Evolutionary conservation across 2,888 invertebrate genomes (phyloP), one percentile per base, ranked within the genome.

Genomic region (Ptychoptera contaminata): DNA sequence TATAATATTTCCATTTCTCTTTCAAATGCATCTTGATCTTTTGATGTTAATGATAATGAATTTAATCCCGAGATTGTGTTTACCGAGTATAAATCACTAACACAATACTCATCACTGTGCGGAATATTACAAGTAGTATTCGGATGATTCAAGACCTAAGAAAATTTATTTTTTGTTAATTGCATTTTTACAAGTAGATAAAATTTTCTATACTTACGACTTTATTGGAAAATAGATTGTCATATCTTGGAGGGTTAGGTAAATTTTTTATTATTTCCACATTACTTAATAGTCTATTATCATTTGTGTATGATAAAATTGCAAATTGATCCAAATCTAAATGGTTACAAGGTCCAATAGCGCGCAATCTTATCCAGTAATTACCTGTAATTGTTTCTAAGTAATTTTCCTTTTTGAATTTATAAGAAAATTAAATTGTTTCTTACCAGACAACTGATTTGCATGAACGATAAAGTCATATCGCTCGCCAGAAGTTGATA

Each of bases 401-500:
- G 7, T 5, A 23, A 23, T 7, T 5, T 23, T 23, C 7, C 3
- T 5, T 23, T 23, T 23, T 5, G 7, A 23, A 23, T 5, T 7
- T 9, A 16, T 3, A 32, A 31, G 37, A 41, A 23, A 23, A 23
- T 5, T n/a, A n/a, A n/a, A 36, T 16, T 12, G 6, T 23, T 30
- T 42, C n/a, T 44, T 31, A n/a, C 46, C 48, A 63, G 50, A 57
- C 56, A 37, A 57, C 52, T 66, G 58, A 50, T 63, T 58, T 2
- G 70, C 65, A 8, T 54, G 49, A 2, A 72, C 38, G 2, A 71
- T 59, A 40, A 72, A 62, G 50, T 71, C 71, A 52, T 63, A 71
- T 37, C 72, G 56, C 52, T 72, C 72, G 1, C 73, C 73, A 8
- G 68, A 52, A 40, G 66, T 58, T 0, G 56, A 50, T 0, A 58